Evolutionary conservation across 2,797 vertebrate genomes (phyloP).

Genomic region (Brotula barbata): DNA sequence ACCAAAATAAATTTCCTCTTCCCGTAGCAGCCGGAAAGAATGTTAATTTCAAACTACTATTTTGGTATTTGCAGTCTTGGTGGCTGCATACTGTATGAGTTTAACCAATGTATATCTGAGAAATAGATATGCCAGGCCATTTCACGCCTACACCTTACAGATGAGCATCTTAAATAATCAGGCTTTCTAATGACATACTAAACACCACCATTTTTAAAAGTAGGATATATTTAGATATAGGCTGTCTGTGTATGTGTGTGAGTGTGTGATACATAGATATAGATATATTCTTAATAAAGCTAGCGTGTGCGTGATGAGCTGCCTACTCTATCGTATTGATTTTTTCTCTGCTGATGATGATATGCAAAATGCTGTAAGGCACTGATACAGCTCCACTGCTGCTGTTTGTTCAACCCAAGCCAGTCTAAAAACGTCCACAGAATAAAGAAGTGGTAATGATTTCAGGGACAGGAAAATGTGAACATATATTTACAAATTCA

Average conservation of each 20-base stretch:
- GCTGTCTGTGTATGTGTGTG: too few species aligned
- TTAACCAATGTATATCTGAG: background rate
- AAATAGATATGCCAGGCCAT: background rate
- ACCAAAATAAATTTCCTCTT: too few species aligned
- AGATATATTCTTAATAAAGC: background rate
- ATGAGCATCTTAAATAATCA: background rate
- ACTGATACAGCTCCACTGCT: background rate
- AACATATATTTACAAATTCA: background rate
- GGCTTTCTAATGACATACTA: background rate
- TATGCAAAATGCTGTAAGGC: conserved; percentile 8
- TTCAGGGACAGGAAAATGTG: background rate
- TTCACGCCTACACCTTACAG: background rate
- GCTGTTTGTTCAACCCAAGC: background rate
- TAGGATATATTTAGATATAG: background rate
- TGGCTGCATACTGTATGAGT: background rate
- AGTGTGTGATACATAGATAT: too few species aligned
- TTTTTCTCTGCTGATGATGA: conserved; percentile 3
- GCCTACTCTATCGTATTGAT: conserved; percentile 19
- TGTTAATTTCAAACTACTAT: too few species aligned
- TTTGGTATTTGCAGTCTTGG: background rate
- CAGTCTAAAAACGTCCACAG: background rate
- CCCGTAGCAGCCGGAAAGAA: too few species aligned
- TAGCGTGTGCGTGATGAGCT: conserved; percentile 1
- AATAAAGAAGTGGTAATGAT: background rate
- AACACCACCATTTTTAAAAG: too few species aligned